phyloP scores from a whole-genome alignment of 2,113 vertebrate species.

The Oxyruncus cristatus region DNA sequence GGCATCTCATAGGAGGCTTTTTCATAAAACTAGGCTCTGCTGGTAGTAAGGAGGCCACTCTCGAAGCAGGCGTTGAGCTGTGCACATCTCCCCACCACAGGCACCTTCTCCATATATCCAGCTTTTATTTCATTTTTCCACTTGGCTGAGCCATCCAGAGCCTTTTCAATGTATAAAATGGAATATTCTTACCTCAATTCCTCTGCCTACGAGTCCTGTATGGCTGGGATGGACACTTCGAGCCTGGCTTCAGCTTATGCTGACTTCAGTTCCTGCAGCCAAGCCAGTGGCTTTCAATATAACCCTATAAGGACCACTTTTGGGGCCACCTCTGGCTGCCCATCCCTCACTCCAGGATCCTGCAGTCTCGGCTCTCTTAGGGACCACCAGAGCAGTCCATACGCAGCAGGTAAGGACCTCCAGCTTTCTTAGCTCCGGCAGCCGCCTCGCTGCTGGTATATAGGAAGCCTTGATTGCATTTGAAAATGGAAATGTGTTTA shows the following conservation, averaged over 20 bases:
- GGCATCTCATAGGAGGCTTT: slow-evolving; percentile 99
- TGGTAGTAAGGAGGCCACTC: slow-evolving; percentile 99
- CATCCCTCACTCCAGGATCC: slow-evolving; percentile 97
- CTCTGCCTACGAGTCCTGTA: slow-evolving; percentile 99
- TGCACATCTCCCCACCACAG: slow-evolving; percentile 93
- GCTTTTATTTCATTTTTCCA: slow-evolving; percentile 77
- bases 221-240: slow-evolving; percentile 99
- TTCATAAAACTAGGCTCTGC: slow-evolving; percentile 99
- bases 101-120: slow-evolving; percentile 80
- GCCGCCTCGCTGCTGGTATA: slow-evolving; percentile 84
- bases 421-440: slow-evolving; percentile 76
- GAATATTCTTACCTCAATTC: slow-evolving; percentile 99
- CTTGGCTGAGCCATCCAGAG: slow-evolving; percentile 88
- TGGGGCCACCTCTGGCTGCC: slow-evolving; percentile 96
- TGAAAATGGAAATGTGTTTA: slow-evolving; percentile 99
- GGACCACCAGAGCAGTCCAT: slow-evolving; percentile 99
- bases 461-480: slow-evolving; percentile 98
- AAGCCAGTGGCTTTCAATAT: slow-evolving; percentile 99
- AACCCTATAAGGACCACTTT: slow-evolving; percentile 99
- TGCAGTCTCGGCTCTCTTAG: slow-evolving; percentile 98
- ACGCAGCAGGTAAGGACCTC: slow-evolving; percentile 97
- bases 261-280: slow-evolving; percentile 99
- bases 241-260: slow-evolving; percentile 99
- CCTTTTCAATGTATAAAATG: slow-evolving; percentile 99
- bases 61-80: slow-evolving; percentile 97